phyloP scores from a whole-genome alignment of 2,888 invertebrate species.

The Bruchidius siliquastri region DNA sequence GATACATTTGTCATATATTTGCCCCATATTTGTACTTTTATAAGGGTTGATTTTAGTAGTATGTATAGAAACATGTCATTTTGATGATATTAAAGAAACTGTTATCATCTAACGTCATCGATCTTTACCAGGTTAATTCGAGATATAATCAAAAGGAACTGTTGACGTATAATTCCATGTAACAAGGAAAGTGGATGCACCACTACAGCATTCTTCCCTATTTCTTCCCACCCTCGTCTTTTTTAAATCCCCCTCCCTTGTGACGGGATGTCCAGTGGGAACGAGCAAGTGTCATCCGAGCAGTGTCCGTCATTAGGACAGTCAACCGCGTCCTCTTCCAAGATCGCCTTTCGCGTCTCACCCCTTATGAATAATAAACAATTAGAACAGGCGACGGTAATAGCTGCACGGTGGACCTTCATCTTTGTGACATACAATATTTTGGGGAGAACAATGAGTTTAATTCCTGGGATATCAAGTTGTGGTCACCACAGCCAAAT shows the following conservation, averaged over 20 bases:
- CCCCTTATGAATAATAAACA: neutral
- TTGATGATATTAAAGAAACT: too few species aligned
- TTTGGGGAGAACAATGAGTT: neutral
- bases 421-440: neutral
- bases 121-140: too few species aligned
- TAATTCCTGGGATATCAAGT: neutral
- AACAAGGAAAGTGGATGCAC: neutral
- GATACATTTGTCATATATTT: too few species aligned
- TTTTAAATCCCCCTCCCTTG: neutral
- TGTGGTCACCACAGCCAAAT: neutral
- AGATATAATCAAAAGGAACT: too few species aligned
- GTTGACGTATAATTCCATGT: too few species aligned
- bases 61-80: too few species aligned
- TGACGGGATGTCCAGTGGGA: neutral
- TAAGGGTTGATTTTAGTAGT: too few species aligned
- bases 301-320: neutral
- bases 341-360: neutral
- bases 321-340: neutral
- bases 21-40: too few species aligned
- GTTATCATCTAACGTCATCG: too few species aligned
- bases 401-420: neutral
- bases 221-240: neutral
- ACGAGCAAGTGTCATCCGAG: neutral
- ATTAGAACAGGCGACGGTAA: neutral
- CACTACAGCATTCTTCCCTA: neutral